phyloP scores from a whole-genome alignment of 1,140 invertebrate genomes.

The Neodiprion lecontei region DNA sequence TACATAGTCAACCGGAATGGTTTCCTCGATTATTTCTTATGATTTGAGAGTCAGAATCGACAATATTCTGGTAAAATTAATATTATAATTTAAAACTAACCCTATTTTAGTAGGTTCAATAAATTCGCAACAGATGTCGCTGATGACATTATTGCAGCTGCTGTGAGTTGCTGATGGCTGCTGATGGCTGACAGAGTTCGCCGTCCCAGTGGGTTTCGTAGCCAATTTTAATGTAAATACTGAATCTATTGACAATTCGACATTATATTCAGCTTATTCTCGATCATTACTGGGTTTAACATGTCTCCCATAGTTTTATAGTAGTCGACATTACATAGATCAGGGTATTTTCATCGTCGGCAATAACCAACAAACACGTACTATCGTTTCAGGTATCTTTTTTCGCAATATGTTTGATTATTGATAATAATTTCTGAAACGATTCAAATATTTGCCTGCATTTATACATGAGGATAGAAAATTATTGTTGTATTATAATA shows the following conservation, averaged over 20 bases:
- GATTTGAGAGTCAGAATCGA: background rate
- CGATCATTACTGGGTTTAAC: background rate
- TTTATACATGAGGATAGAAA: background rate
- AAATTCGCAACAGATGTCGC: background rate
- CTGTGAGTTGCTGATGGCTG: background rate
- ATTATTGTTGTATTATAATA: constrained; percentile 13
- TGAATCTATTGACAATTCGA: constrained; percentile 34
- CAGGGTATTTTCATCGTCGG: constrained; percentile 25
- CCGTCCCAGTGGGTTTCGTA: constrained; percentile 42
- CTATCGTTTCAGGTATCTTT: background rate
- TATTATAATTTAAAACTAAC: background rate
- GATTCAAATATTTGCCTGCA: too few species aligned
- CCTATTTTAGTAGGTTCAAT: background rate
- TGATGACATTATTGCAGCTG: background rate
- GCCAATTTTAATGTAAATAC: constrained; percentile 55
- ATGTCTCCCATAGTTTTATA: background rate
- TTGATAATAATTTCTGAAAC: constrained; percentile 5
- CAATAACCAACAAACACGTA: constrained; percentile 41
- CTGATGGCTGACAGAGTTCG: constrained; percentile 45
- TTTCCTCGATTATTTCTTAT: background rate
- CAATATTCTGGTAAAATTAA: background rate
- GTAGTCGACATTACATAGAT: constrained; percentile 31
- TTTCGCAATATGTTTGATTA: constrained; percentile 13
- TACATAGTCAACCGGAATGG: too few species aligned
- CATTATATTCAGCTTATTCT: constrained; percentile 15